Percentiles rank a stretch among this genome's conserved stretches.
These are phyloP conservation scores for Synergus gifuensis DNA, from an alignment of 2,888 invertebrate genomes.

Conservation along the genomic window DNA sequence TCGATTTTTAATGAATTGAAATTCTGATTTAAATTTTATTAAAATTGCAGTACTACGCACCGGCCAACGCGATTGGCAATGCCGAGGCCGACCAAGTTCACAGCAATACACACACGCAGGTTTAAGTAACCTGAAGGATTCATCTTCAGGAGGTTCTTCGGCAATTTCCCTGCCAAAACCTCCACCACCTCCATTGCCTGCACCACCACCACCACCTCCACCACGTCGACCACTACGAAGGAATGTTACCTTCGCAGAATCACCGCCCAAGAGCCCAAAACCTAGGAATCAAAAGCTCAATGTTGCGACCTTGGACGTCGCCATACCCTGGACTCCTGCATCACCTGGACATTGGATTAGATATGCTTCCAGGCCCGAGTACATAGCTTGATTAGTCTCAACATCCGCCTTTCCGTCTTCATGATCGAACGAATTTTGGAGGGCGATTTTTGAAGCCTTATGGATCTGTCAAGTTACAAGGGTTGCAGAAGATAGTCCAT, in stretches of 20 bases:
- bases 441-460: background rate
- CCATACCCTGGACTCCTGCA: conserved; percentile 75
- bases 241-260: conserved; percentile 75
- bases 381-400: conserved; percentile 68
- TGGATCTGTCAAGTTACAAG: background rate
- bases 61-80: conserved; percentile 87
- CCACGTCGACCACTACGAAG: conserved; percentile 70
- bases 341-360: conserved; percentile 73
- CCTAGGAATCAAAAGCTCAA: conserved; percentile 59
- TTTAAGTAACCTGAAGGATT: conserved; percentile 81
- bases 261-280: conserved; percentile 71
- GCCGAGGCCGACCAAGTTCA: conserved; percentile 87
- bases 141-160: conserved; percentile 63
- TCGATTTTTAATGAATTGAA: background rate
- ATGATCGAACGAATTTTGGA: conserved; percentile 1
- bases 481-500: conserved; percentile 44
- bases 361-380: conserved; percentile 70
- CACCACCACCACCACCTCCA: conserved; percentile 69
- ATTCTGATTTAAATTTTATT: background rate
- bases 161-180: conserved; percentile 72
- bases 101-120: conserved; percentile 92
- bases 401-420: background rate
- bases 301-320: conserved; percentile 69
- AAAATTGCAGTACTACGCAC: conserved; percentile 86
- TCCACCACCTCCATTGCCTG: conserved; percentile 65